Evolutionary conservation across 2,888 invertebrate species (phyloP).

Genomic region (Agapetus fuscipes): DNA sequence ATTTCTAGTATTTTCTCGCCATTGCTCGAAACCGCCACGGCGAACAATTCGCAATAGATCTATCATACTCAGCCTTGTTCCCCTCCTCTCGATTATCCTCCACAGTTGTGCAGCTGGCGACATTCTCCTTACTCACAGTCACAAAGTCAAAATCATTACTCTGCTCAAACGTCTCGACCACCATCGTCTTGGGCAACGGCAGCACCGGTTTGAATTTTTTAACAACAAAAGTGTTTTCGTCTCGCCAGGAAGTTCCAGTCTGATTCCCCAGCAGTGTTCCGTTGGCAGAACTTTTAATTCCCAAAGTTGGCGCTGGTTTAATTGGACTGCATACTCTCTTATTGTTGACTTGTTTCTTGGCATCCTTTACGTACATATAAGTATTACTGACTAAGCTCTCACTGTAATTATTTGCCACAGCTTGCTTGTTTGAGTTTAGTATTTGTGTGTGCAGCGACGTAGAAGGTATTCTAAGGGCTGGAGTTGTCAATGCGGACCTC

Average conservation of each 20-base stretch:
- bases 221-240: background rate
- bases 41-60: background rate
- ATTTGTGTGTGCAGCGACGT: too few species aligned
- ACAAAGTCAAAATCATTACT: too few species aligned
- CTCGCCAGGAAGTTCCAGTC: background rate
- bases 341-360: too few species aligned
- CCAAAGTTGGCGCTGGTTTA: background rate
- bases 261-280: background rate
- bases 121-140: too few species aligned
- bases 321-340: background rate
- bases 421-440: too few species aligned
- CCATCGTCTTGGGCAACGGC: background rate
- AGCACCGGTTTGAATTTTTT: background rate
- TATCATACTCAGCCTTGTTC: background rate
- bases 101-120: background rate
- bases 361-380: too few species aligned
- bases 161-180: too few species aligned
- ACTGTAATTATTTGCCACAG: too few species aligned
- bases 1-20: too few species aligned
- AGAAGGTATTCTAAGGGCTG: too few species aligned
- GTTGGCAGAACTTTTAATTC: background rate
- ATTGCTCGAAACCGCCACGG: background rate
- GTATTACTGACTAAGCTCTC: too few species aligned
- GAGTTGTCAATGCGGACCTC: background rate
- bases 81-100: background rate